Evolutionary conservation across 2,888 invertebrate genomes (phyloP), one percentile per base, ranked within the genome.

Genomic region (Cosmia trapezina): DNA sequence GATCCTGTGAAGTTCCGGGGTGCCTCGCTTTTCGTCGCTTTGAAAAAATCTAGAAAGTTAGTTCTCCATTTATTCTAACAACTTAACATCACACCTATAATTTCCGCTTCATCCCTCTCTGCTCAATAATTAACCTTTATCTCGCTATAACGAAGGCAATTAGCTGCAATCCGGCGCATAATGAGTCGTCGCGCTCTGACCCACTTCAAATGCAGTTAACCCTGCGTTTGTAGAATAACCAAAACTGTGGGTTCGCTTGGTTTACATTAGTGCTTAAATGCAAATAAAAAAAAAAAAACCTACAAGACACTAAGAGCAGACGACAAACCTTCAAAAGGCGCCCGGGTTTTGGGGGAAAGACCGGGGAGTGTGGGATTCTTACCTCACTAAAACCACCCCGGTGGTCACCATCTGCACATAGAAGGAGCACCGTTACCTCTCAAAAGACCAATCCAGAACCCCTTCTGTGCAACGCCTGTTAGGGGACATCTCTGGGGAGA

Each of bases 121-220:
- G 65, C 56, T 66, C 72, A 71, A 63, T 78, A 78, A 78, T 56
- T 66, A 78, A 59, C 66, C 41, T 60, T 67, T 82, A 64, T 63
- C 37, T 68, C 51, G 51, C 28, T n/a, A 66, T 80, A 76, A 81
- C 76, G 67, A 62, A 59, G 41, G 66, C 65, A 69, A 75, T 83
- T 71, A 49, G 60, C 76, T 51, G 76, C 83, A 63, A 65, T 65
- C 65, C 57, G 76, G 59, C 53, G 65, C 71, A 81, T 71, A 83
- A 83, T 80, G 81, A 80, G 76, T 65, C 14, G 51, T 33, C 60
- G 11, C 45, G 47, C 41, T 56, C 63, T 80, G 81, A 81, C 81
- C 81, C 60, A 82, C 60, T 83, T 79, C 62, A 57, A 47, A 59
- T 41, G 49, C 56, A 63, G 47, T 64, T 56, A 64, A 37, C 12